Base-by-base conservation (phyloP, 2,888 invertebrate genomes). In the Pheosia tremula region DNA sequence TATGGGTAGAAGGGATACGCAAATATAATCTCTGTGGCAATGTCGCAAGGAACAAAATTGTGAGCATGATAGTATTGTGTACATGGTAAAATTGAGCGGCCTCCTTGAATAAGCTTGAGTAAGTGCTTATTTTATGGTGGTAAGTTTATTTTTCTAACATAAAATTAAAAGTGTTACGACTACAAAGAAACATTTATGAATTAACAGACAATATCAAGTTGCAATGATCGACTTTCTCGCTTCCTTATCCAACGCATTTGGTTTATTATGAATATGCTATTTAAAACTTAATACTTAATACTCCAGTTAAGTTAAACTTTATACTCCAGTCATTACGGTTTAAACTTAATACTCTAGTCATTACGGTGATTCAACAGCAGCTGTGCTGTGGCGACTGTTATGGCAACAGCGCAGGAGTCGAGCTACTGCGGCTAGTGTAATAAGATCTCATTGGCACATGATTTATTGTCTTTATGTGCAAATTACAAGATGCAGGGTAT, bases 321-420 rank as follows among this genome's bases (percentile, higher is more conserved):
- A 43, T 49, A 57, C 60, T 49, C 57, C 56, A 61, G 56, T 61
- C 38, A 56, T 52, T 58, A 58, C 47, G 70, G 70, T 78, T 53
- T 53, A 53, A 53, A 37, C 53, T 63, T 60, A 59, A 43, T 49
- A 57, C 60, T 49, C 57, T 53, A 61, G 56, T 61, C 38, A 56
- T 52, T 58, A 58, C 47, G 70, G 70, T 78, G 80, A 80, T 73
- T 80, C 77, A 79, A 71, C 67, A 43, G 60, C 75, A 77, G 77
- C 78, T 78, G 76, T 61, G 77, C 78, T 78, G 76, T 61, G 68
- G 71, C 57, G 68, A 70, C 79, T 70, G 64, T 73, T 80, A 79
- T 71, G 79, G 80, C 69, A 76, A 72, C 69, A 69, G 43, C 57
- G 62, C 66, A 58, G 58, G 66, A 70, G 68, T 37, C 57, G 13